Evolutionary conservation across 2,797 vertebrate species (phyloP), one percentile per base, ranked within the genome.

Genomic region (Microtus californicus): DNA sequence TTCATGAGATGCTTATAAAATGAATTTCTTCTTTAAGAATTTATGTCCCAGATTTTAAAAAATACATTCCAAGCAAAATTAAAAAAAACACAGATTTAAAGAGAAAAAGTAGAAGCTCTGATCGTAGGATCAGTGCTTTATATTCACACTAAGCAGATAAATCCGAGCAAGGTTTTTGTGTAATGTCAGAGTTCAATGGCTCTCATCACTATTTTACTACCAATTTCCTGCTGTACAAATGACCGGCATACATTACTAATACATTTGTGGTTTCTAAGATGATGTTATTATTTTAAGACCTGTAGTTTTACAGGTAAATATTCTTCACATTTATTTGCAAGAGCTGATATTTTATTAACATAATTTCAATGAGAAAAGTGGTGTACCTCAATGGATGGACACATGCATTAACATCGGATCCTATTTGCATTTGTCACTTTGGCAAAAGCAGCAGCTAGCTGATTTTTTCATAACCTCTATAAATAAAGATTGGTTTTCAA

Each of bases 401-500:
- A 67, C 63, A 90, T 83, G 34, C 45, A 89, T 90, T 96, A 93
- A 59, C 17, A 78, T 90, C 40, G 85, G 23, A 90, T 76, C 40
- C 5, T 87, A 77, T 92, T 87, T 94, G 11, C 45, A 74, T 91
- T 96, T 96, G 31, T 95, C 91, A 82, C 89, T 95, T 59, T 92
- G 95, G 37, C 29, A 69, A 89, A 97, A 88, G 29, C 31, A 94
- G 65, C 14, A 90, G 21, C 73, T 79, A 95, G 14, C 15, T 83
- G 59, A 40, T 74, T 43, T 95, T 90, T 95, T 71, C 86, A 40
- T 80, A 95, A 87, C 6, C 37, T 95, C 85, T 95, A 90, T 90
- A 96, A 96, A 96, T 96, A 97, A 98, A 96, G 93, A 91, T 94
- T 93, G 74, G 11, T 85, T 93, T 97, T 95, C 40, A 94, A 93